Base-by-base conservation (phyloP, 2,113 vertebrate species). In the Scopus umbretta region DNA sequence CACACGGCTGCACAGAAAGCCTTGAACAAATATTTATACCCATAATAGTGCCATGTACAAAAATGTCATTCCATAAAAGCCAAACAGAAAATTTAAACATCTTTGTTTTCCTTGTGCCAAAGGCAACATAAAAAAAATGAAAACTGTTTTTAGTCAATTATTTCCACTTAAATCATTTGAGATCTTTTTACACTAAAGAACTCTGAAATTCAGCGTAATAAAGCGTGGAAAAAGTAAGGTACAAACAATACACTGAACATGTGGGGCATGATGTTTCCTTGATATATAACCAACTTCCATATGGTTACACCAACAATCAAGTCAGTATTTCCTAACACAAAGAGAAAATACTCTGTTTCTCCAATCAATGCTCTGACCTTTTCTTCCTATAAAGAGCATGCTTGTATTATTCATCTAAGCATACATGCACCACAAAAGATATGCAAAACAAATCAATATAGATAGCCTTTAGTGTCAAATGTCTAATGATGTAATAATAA, bases 401-500 rank as follows among this genome's bases (percentile, higher is more conserved):
- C 62, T 25, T 78, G 62, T 83, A 80, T 89, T 80, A 84, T 45
- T 75, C 58, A 90, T 70, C 90, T 90, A 91, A 83, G 78, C 74
- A 91, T 29, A 94, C 59, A 90, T 21, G 78, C 53, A 72, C 78
- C 80, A 95, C 75, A 76, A 85, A 88, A 84, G 55, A 86, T 91
- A 96, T 72, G 83, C 68, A 95, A 92, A 90, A 66, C 74, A 73
- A 94, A 90, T 90, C 2, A 0, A 91, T 61, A 79, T 2, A 90
- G 71, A 86, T 81, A 94, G 85, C 81, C 74, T 86, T 95, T 72
- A 76, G 59, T 79, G 87, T 88, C 87, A 88, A 83, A 80, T 73
- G 75, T 50, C 83, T 96, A 89, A 95, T 66, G 86, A 90, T 81
- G 73, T 81, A 92, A 89, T 87, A 96, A 90, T 49, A 96, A 92